These are phyloP conservation scores for Cyclopterus lumpus DNA, from an alignment of 2,797 vertebrate genomes.

Conservation along the genomic window DNA sequence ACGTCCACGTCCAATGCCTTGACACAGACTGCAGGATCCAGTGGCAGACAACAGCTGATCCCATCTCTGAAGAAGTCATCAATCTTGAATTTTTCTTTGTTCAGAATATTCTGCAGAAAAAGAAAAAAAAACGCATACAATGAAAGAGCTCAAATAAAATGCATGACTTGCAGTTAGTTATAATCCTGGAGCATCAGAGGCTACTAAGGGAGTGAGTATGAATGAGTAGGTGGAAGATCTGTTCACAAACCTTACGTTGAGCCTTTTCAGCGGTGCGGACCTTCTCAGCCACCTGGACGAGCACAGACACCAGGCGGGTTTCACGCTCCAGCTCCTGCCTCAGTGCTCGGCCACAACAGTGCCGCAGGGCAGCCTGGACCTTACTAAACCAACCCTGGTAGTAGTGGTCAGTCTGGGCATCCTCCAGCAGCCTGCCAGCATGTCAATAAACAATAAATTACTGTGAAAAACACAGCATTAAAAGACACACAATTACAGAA, in stretches of 20 bases:
- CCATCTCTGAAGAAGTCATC: constrained; percentile 86
- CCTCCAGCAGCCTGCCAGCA: constrained; percentile 89
- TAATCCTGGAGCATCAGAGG: neutral
- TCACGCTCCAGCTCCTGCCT: constrained; percentile 90
- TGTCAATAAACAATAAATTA: neutral
- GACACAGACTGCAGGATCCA: constrained; percentile 90
- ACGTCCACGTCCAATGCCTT: constrained; percentile 89
- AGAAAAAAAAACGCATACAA: constrained; percentile 10
- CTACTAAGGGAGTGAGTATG: neutral
- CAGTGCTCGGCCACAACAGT: constrained; percentile 89
- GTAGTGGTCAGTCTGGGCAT: constrained; percentile 85
- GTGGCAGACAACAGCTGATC: constrained; percentile 87
- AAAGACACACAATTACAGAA: neutral
- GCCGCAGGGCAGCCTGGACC: constrained; percentile 87
- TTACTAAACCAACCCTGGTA: constrained; percentile 92
- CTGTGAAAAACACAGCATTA: neutral
- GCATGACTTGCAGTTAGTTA: neutral
- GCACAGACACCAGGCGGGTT: constrained; percentile 83
- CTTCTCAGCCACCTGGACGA: constrained; percentile 87
- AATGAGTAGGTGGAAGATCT: neutral
- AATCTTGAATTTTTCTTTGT: constrained; percentile 82
- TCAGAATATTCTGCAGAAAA: constrained; percentile 85
- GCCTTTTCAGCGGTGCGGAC: constrained; percentile 84
- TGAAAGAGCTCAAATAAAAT: neutral
- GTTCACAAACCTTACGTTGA: constrained; percentile 85